These are phyloP conservation scores for Mesorhabditis sp. DNA, from an alignment of 2,888 invertebrate genomes.

Conservation along the genomic window DNA sequence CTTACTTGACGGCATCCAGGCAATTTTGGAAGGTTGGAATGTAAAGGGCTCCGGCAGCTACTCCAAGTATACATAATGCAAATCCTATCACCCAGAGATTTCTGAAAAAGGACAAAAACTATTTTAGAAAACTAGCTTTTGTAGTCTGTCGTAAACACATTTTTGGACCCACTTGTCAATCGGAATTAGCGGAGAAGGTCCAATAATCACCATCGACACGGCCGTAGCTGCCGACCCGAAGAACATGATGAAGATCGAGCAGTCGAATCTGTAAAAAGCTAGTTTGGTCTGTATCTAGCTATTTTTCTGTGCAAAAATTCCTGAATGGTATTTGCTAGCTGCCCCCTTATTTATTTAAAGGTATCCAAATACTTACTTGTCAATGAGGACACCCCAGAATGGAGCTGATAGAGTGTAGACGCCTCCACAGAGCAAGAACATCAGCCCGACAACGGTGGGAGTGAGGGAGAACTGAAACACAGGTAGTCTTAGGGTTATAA, in stretches of 20 bases:
- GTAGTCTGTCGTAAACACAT: background rate
- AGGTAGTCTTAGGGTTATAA: too few species aligned
- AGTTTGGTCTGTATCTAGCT: too few species aligned
- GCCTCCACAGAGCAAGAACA: constrained; percentile 56
- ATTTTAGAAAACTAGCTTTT: background rate
- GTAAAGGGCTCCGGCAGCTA: constrained; percentile 78
- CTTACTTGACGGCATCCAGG: constrained; percentile 74
- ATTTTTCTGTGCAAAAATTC: too few species aligned
- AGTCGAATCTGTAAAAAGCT: constrained; percentile 27
- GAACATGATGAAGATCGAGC: constrained; percentile 47
- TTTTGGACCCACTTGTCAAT: constrained; percentile 41
- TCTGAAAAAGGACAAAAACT: constrained; percentile 25
- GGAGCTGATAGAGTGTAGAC: constrained; percentile 53
- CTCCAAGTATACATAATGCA: constrained; percentile 72
- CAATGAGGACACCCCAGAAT: constrained; percentile 54
- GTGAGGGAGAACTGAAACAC: constrained; percentile 50
- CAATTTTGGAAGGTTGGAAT: constrained; percentile 83
- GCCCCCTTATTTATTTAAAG: background rate
- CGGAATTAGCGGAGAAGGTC: constrained; percentile 54
- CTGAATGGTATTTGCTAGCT: background rate
- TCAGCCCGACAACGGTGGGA: constrained; percentile 53
- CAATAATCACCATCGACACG: constrained; percentile 56
- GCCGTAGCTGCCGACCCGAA: constrained; percentile 48
- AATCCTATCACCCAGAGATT: constrained; percentile 65
- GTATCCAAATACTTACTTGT: constrained; percentile 18